These are phyloP conservation scores for Aleiodes alternator DNA, from an alignment of 2,888 invertebrate species.

Conservation along the genomic window DNA sequence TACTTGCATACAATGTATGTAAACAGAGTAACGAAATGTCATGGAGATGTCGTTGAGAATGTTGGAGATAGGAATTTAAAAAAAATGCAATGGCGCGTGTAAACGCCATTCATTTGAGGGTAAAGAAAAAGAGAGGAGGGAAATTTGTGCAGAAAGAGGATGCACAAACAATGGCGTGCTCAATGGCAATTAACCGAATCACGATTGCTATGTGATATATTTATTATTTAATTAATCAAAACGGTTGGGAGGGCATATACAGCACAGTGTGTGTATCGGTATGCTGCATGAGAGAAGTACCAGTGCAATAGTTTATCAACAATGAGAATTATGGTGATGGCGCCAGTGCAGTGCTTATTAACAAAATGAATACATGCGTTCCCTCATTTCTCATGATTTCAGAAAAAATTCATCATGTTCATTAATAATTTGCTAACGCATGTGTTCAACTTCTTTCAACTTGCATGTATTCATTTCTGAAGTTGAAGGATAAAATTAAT, in stretches of 20 bases:
- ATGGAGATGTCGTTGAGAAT: slow-evolving; percentile 8
- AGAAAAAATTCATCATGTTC: slow-evolving; percentile 21
- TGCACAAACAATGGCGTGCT: slow-evolving; percentile 64
- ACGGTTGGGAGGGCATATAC: neutral
- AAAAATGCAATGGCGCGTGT: slow-evolving; percentile 41
- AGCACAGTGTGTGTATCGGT: slow-evolving; percentile 37
- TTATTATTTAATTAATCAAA: slow-evolving; percentile 70
- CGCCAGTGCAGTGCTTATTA: slow-evolving; percentile 13
- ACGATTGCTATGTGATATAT: slow-evolving; percentile 63
- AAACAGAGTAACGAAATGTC: slow-evolving; percentile 7
- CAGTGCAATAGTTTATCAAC: neutral
- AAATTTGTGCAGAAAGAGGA: slow-evolving; percentile 44
- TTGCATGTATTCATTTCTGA: neutral
- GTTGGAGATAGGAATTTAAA: neutral
- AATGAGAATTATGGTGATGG: slow-evolving; percentile 10
- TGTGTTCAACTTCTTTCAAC: neutral
- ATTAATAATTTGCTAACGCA: neutral
- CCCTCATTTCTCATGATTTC: slow-evolving; percentile 50
- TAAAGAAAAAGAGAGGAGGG: slow-evolving; percentile 26
- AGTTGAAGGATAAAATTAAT: neutral
- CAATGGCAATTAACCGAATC: slow-evolving; percentile 64
- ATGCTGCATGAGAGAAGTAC: neutral
- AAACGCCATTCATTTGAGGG: slow-evolving; percentile 30
- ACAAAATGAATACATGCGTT: neutral
- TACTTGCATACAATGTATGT: neutral